Evolutionary conservation across 2,797 vertebrate genomes (phyloP).

Genomic region (Anableps anableps): DNA sequence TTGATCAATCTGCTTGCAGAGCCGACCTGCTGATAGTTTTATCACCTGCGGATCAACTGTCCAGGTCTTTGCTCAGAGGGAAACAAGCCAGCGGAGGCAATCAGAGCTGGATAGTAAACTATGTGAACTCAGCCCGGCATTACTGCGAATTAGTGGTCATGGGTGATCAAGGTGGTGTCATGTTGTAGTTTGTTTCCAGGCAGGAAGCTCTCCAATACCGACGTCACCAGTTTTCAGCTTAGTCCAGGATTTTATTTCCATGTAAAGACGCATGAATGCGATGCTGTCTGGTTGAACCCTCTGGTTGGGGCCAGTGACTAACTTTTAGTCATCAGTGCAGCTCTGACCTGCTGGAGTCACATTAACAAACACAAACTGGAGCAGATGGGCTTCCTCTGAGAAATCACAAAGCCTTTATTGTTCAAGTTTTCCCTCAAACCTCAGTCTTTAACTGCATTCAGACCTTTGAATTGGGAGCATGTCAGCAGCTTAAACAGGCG

Average conservation of each 20-base stretch:
- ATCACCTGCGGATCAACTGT: no score
- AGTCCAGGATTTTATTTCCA: neutral
- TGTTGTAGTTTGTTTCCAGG: no score
- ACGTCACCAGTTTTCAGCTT: no score
- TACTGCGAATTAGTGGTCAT: neutral
- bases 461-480: neutral
- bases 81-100: no score
- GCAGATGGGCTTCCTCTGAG: neutral
- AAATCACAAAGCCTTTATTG: neutral
- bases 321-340: neutral
- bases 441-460: neutral
- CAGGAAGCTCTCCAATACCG: no score
- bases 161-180: neutral
- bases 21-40: no score
- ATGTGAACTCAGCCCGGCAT: no score
- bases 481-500: neutral
- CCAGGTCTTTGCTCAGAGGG: neutral
- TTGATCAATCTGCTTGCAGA: no score
- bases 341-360: neutral
- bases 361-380: neutral
- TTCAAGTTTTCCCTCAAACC: neutral
- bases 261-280: no score
- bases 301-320: neutral
- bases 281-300: neutral
- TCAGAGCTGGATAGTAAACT: neutral